phyloP scores from a whole-genome alignment of 2,888 invertebrate genomes.

The Magallana nippona region DNA sequence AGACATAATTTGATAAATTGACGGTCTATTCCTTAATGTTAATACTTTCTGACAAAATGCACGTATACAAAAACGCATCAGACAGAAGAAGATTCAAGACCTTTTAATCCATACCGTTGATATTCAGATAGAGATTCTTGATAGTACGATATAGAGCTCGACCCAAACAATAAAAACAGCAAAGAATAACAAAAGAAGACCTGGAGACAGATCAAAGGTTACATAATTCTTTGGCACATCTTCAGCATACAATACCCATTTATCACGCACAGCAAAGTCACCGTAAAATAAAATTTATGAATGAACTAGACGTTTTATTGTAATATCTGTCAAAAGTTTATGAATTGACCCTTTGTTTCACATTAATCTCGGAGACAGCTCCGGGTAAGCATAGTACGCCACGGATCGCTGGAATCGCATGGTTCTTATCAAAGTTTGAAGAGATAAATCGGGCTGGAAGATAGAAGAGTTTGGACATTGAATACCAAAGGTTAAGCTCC shows the following conservation, averaged over 20 bases:
- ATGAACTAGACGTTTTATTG: conserved; percentile 27
- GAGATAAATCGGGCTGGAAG: conserved; percentile 7
- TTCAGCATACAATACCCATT: conserved; percentile 28
- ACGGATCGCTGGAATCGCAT: conserved; percentile 25
- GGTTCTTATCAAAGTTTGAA: neutral
- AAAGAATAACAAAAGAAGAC: neutral
- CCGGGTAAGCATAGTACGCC: conserved; percentile 2
- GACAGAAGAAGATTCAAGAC: neutral
- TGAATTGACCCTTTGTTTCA: conserved; percentile 19
- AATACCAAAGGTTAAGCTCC: conserved; percentile 22
- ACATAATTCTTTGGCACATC: conserved; percentile 32
- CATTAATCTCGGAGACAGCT: neutral
- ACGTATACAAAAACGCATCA: neutral
- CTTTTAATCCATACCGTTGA: conserved; percentile 21
- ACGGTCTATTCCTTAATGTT: neutral
- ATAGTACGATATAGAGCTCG: neutral
- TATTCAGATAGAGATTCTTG: neutral
- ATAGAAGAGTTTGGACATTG: neutral
- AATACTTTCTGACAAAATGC: neutral
- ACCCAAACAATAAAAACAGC: neutral
- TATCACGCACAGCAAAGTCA: conserved; percentile 11
- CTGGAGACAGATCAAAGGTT: conserved; percentile 18
- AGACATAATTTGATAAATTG: no score
- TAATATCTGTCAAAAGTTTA: conserved; percentile 31
- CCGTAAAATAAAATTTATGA: conserved; percentile 27